Conservation (phyloP, 2,797 vertebrate genomes). For the Anniella stebbinsi region DNA sequence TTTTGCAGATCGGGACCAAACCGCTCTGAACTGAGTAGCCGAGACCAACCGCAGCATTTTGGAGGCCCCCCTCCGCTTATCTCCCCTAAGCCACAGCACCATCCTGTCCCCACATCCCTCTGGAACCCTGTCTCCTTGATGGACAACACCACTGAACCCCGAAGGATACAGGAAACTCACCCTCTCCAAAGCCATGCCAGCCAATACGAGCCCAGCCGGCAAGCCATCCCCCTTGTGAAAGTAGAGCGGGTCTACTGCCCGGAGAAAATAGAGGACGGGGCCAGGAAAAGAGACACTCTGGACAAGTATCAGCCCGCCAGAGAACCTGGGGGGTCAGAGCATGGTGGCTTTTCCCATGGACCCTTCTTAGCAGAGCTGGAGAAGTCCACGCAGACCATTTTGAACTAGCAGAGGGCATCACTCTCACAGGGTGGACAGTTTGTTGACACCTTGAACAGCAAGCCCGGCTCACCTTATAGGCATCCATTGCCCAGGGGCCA, state of each 20-base stretch:
- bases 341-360: constrained; percentile 75
- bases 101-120: constrained; percentile 87
- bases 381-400: constrained; percentile 91
- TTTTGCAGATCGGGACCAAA: constrained; percentile 83
- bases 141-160: constrained; percentile 85
- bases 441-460: constrained; percentile 80
- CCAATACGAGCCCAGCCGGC: constrained; percentile 86
- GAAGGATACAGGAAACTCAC: constrained; percentile 85
- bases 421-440: constrained; percentile 84
- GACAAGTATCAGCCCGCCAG: constrained; percentile 87
- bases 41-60: constrained; percentile 89
- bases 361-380: constrained; percentile 94
- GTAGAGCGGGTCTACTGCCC: constrained; percentile 81
- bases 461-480: constrained; percentile 82
- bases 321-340: constrained; percentile 79
- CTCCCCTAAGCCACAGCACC: constrained; percentile 93
- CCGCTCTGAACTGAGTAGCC: constrained; percentile 85
- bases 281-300: constrained; percentile 82
- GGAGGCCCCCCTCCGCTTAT: constrained; percentile 95
- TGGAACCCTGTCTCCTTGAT: constrained; percentile 96
- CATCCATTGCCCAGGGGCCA: constrained; percentile 71
- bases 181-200: constrained; percentile 75
- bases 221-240: constrained; percentile 81
- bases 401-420: constrained; percentile 89
- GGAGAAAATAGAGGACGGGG: constrained; percentile 86